phyloP scores from a whole-genome alignment of 2,797 vertebrate species.

The Megaceryle alcyon region DNA sequence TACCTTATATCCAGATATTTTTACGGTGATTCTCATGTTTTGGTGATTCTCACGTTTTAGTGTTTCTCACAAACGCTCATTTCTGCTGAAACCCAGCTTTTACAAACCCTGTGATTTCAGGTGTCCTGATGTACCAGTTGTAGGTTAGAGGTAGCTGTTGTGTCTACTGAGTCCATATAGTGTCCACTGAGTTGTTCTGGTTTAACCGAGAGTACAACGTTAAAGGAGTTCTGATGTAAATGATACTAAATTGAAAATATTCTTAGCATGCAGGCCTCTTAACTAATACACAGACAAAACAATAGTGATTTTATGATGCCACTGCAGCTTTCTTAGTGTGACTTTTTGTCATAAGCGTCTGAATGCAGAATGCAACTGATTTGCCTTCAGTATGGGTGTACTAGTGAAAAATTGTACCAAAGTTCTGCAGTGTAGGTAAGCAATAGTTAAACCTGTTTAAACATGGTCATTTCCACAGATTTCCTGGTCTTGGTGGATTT shows the following conservation, averaged over 20 bases:
- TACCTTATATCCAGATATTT: not conserved
- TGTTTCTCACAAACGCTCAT: not conserved
- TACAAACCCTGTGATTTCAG: not conserved
- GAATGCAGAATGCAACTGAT: not conserved
- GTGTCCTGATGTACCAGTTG: not conserved
- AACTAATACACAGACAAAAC: not conserved
- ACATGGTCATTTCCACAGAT: not conserved
- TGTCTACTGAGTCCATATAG: not conserved
- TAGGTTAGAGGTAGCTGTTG: not conserved
- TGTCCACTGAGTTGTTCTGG: not conserved
- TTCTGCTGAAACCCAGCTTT: slow-evolving; percentile 22
- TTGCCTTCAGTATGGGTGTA: accelerated
- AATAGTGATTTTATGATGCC: not conserved
- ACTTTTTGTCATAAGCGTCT: not conserved
- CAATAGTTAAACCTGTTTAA: not conserved
- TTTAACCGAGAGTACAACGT: not conserved
- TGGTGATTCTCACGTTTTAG: not conserved
- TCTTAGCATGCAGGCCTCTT: not conserved
- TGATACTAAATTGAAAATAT: not conserved
- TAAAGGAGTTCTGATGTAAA: not conserved
- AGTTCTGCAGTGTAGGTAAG: not conserved
- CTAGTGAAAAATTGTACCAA: not conserved
- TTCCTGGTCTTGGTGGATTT: not conserved
- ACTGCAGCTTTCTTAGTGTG: not conserved
- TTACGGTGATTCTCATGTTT: slow-evolving; percentile 2